phyloP scores from a whole-genome alignment of 2,797 vertebrate genomes.

The Urophycis tenuis region DNA sequence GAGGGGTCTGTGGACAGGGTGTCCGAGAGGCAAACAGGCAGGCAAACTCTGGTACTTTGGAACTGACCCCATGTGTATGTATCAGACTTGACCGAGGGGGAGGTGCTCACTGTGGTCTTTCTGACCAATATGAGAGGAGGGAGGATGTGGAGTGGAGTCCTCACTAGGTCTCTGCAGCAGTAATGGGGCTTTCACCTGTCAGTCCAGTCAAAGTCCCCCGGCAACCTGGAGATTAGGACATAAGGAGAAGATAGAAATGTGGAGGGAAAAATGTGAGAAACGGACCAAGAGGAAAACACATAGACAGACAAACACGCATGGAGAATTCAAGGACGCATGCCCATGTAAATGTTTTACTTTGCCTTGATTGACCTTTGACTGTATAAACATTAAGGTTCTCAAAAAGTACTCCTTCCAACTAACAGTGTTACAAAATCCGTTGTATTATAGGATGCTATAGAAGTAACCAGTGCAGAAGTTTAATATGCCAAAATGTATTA shows the following conservation, averaged over 20 bases:
- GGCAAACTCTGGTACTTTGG: conserved; percentile 33
- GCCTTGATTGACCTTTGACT: conserved; percentile 58
- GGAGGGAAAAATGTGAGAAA: background rate
- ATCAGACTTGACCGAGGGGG: conserved; percentile 40
- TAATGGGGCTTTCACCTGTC: background rate
- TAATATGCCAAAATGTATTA: background rate
- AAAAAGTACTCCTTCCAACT: conserved; percentile 18
- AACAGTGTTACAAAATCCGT: background rate
- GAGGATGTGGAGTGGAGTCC: conserved; percentile 36
- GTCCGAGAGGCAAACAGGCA: conserved; percentile 23
- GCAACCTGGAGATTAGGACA: background rate
- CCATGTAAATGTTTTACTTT: conserved; percentile 66
- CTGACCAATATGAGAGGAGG: conserved; percentile 63
- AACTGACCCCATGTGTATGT: conserved; percentile 37
- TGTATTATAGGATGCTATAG: background rate
- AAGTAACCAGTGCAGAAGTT: background rate
- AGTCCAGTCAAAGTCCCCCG: background rate
- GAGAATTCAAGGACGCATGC: background rate
- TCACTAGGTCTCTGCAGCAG: background rate
- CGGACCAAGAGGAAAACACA: background rate
- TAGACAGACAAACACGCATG: background rate
- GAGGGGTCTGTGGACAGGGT: conserved; percentile 12
- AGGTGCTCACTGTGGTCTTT: conserved; percentile 40
- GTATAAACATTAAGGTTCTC: conserved; percentile 38
- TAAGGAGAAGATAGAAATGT: background rate